These are phyloP conservation scores for Microcaecilia unicolor DNA, from an alignment of 2,797 vertebrate genomes.

Conservation along the genomic window DNA sequence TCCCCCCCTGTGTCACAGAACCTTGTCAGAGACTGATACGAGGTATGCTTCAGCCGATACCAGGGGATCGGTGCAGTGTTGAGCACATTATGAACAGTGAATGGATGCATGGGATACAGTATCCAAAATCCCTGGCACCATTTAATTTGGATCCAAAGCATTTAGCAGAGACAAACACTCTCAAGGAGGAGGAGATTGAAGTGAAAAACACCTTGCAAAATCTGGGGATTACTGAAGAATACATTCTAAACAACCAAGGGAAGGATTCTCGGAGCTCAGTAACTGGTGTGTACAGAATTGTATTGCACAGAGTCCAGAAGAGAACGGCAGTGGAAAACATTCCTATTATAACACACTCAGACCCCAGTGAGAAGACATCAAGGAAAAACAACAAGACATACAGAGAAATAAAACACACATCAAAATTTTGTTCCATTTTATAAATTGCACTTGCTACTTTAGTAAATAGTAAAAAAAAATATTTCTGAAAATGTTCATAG, in stretches of 20 bases:
- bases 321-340: constrained; percentile 66
- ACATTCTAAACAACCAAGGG: constrained; percentile 81
- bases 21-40: constrained; percentile 78
- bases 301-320: constrained; percentile 81
- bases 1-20: constrained; percentile 72
- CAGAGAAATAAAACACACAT: constrained; percentile 75
- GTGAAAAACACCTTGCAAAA: constrained; percentile 69
- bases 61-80: constrained; percentile 69
- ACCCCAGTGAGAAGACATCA: constrained; percentile 32
- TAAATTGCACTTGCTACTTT: constrained; percentile 45
- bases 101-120: constrained; percentile 81
- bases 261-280: constrained; percentile 81
- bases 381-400: constrained; percentile 68
- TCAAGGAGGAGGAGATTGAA: constrained; percentile 75
- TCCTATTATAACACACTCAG: constrained; percentile 55
- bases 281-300: constrained; percentile 84
- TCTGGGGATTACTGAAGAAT: constrained; percentile 80
- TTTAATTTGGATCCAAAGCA: constrained; percentile 82
- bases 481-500: constrained; percentile 17
- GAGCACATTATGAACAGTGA: constrained; percentile 83
- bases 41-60: constrained; percentile 74
- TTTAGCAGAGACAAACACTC: constrained; percentile 58
- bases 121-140: constrained; percentile 71
- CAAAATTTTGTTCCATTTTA: constrained; percentile 92
- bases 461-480: constrained; percentile 9